Conservation (phyloP, 2,888 invertebrate genomes). For the Ormyrus thymus region DNA sequence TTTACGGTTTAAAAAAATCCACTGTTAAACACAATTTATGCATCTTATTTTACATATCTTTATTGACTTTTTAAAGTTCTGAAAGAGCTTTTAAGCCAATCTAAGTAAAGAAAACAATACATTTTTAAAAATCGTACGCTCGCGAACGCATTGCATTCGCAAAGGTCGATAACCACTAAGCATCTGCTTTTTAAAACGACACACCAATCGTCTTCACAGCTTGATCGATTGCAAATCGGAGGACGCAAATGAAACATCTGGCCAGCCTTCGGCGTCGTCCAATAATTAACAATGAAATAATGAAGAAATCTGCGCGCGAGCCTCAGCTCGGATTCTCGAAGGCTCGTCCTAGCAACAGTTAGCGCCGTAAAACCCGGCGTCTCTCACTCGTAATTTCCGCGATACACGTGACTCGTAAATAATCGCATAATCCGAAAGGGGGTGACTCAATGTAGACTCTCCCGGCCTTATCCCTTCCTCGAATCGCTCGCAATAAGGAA, state of each 20-base stretch:
- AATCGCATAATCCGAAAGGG: conserved; percentile 64
- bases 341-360: conserved; percentile 7
- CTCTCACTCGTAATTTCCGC: conserved; percentile 63
- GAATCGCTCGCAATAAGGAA: conserved; percentile 66
- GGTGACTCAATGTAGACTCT: conserved; percentile 24
- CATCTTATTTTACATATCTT: conserved; percentile 43
- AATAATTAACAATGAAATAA: conserved; percentile 39
- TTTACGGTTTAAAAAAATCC: conserved; percentile 19
- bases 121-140: background rate
- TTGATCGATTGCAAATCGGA: too few species aligned
- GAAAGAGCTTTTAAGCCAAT: conserved; percentile 10
- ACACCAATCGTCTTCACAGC: too few species aligned
- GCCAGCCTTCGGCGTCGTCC: background rate
- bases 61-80: conserved; percentile 34
- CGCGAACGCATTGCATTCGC: too few species aligned
- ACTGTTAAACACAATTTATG: conserved; percentile 38
- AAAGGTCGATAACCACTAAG: too few species aligned
- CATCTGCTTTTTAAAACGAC: too few species aligned
- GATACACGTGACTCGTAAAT: conserved; percentile 66
- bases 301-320: conserved; percentile 24
- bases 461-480: conserved; percentile 50
- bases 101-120: conserved; percentile 18
- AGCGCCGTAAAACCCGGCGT: conserved; percentile 22
- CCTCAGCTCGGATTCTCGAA: background rate
- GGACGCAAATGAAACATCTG: too few species aligned